Percentiles rank a stretch among this genome's conserved stretches.
phyloP scores from a whole-genome alignment of 2,113 vertebrate species.

The Syngnathus floridae region DNA sequence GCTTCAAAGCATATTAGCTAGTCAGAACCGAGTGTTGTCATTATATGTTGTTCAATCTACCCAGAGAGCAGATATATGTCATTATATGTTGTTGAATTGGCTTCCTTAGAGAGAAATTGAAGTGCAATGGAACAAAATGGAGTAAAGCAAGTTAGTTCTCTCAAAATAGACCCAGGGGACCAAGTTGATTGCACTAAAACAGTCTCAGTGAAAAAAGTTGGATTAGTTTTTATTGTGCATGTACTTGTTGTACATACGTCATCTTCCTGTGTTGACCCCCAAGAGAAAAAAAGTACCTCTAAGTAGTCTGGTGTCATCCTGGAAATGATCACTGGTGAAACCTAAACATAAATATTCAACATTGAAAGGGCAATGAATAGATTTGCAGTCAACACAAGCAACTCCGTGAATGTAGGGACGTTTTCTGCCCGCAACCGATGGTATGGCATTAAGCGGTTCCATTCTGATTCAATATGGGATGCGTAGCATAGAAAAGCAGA shows the following conservation, averaged over 20 bases:
- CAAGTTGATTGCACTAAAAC: not conserved
- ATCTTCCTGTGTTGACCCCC: slow-evolving; percentile 32
- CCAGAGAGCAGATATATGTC: no score
- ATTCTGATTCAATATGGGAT: slow-evolving; percentile 70
- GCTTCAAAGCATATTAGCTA: no score
- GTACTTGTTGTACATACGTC: not conserved
- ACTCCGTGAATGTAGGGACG: slow-evolving; percentile 40
- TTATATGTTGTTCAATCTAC: no score
- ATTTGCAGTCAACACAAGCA: slow-evolving; percentile 17
- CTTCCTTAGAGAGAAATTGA: no score
- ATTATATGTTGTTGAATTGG: no score
- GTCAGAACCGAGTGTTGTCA: no score
- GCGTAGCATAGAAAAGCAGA: slow-evolving; percentile 49
- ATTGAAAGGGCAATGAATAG: slow-evolving; percentile 26
- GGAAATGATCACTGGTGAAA: slow-evolving; percentile 80
- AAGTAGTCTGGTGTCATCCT: slow-evolving; percentile 79
- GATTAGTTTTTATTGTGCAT: not conserved
- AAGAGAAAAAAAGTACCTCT: slow-evolving; percentile 68
- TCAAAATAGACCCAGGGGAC: not conserved
- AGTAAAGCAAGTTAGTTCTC: not conserved
- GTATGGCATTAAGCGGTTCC: slow-evolving; percentile 39
- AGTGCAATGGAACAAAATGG: not conserved
- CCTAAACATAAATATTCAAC: slow-evolving; percentile 71
- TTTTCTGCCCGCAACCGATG: slow-evolving; percentile 41
- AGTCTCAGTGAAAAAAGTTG: not conserved